Evolutionary conservation across 2,888 invertebrate genomes (phyloP).

Genomic region (Byasa hedistus): DNA sequence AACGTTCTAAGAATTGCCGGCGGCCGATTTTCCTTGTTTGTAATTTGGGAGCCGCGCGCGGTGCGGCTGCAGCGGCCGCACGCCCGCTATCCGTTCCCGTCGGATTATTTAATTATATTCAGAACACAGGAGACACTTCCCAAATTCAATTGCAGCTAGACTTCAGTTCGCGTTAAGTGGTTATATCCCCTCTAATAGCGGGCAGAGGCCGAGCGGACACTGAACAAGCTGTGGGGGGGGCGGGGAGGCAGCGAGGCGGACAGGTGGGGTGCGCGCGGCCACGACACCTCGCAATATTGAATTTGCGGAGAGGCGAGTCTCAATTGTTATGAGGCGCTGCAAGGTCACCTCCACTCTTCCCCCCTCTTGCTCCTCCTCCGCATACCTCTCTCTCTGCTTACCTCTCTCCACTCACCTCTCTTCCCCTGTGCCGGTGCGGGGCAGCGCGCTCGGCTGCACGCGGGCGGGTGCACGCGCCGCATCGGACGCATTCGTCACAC

Average conservation of each 20-base stretch:
- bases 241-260: conserved; percentile 51
- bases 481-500: no score
- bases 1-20: conserved; percentile 38
- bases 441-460: no score
- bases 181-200: conserved; percentile 68
- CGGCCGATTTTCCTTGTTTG: conserved; percentile 35
- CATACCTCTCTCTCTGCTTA: no score
- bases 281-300: conserved; percentile 77
- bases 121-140: conserved; percentile 52
- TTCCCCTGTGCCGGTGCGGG: no score
- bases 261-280: conserved; percentile 42
- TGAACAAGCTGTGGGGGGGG: no score
- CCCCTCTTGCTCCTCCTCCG: no score
- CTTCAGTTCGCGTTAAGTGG: conserved; percentile 76
- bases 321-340: conserved; percentile 77
- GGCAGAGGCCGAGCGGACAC: conserved; percentile 63
- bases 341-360: conserved; percentile 68
- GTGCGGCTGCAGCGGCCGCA: not conserved
- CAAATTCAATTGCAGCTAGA: conserved; percentile 74
- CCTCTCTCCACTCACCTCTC: no score
- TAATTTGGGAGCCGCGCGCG: conserved; percentile 36
- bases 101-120: conserved; percentile 45
- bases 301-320: conserved; percentile 71
- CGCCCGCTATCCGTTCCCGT: conserved; percentile 12
- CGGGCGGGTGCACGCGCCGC: no score